These are phyloP conservation scores for Psilopsiagon aurifrons DNA, from an alignment of 2,113 vertebrate genomes.

Conservation along the genomic window DNA sequence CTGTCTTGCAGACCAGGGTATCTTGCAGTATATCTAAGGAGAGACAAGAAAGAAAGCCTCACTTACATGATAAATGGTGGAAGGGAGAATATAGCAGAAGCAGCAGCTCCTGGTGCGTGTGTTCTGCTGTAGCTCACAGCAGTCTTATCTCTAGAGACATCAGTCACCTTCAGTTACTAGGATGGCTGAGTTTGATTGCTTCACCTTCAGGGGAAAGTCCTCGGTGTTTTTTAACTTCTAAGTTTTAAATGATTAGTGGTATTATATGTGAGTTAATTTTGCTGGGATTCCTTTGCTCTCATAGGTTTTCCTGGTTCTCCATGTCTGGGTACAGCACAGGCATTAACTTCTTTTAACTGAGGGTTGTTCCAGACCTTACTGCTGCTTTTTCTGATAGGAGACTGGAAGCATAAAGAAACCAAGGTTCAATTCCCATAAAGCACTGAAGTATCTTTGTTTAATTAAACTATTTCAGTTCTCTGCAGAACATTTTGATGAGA, in stretches of 20 bases:
- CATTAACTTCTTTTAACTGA: neutral
- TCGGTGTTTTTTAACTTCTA: neutral
- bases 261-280: neutral
- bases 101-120: neutral
- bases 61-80: neutral
- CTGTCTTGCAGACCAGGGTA: neutral
- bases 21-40: neutral
- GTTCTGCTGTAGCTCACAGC: neutral
- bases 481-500: neutral
- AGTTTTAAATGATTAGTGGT: neutral
- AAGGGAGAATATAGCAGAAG: neutral
- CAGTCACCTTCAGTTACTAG: neutral
- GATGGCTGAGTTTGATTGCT: neutral
- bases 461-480: neutral
- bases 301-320: neutral
- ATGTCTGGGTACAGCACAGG: neutral
- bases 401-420: neutral
- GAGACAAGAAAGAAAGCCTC: neutral
- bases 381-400: neutral
- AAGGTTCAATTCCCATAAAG: neutral
- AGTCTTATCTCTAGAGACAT: neutral
- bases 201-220: neutral
- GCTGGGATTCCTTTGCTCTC: neutral
- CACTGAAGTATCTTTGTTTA: rapidly evolving
- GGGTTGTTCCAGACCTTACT: neutral